Base-by-base conservation (phyloP, 2,797 vertebrate genomes). In the Periophthalmus magnuspinnatus region DNA sequence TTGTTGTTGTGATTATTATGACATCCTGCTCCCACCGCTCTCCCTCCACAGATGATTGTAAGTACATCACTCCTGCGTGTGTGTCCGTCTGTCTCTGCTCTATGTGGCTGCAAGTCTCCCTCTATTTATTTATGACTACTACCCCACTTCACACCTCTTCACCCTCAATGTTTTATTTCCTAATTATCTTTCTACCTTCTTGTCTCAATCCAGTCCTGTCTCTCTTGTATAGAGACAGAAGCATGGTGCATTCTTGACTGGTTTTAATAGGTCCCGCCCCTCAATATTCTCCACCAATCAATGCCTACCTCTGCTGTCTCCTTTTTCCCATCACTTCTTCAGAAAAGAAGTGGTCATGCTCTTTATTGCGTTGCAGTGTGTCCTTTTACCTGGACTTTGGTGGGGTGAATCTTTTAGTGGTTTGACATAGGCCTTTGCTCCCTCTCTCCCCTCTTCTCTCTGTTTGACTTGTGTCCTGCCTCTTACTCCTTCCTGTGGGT, bases 1-100 rank as follows among this genome's bases (percentile, higher is more conserved):
- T 94, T 95, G 93, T 89, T 86, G 88, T 92, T 90, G 89, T 90
- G 86, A 86, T 89, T 90, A 89, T 71, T 93, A 91, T 95, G 21
- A 94, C 93, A 93, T 93, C 93, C 93, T 84, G 94, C 93, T 93
- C 93, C 91, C 92, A 92, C 91, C 81, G 93, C 93, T 93, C 91
- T 93, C 87, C 93, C 90, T 93, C 90, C 93, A 93, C 97, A 99
- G 97, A 99, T 99, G 97, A 99, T 99, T 97, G 97, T 99, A 99
- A 99, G 97, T 99, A 99, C 94, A 93, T 94, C 93, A 93, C 94
- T 95, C 91, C 93, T 94, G 88, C 80, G 89, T 97, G 93, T 95
- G 84, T 89, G 90, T 96, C 93, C 96, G 95, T 98, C 92, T 96
- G 93, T 96, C 86, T 90, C 86, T 94, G 93, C 95, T 94, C 84